phyloP scores from a whole-genome alignment of 2,113 vertebrate species.

The Microcebus griseorufus region DNA sequence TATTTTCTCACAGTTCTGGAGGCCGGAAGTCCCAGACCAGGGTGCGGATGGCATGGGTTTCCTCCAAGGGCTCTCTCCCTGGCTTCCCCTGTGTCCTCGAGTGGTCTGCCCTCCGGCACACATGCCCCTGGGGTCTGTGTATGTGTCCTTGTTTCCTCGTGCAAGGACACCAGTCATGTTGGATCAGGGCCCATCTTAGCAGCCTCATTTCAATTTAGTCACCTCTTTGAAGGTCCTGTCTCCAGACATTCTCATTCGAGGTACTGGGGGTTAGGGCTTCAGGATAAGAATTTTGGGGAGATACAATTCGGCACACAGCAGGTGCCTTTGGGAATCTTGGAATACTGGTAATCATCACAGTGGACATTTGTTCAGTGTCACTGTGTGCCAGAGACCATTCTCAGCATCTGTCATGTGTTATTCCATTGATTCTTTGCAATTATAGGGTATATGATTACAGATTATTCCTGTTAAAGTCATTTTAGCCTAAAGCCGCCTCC shows the following conservation, averaged over 20 bases:
- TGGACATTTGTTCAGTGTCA: not conserved
- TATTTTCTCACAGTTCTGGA: not conserved
- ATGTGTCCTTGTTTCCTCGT: not conserved
- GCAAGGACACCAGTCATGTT: not conserved
- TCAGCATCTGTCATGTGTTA: not conserved
- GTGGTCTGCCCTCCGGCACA: fast-evolving
- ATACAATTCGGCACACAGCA: not conserved
- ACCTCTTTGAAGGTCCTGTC: not conserved
- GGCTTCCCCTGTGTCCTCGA: not conserved
- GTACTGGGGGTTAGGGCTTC: not conserved
- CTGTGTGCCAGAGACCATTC: not conserved
- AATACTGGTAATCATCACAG: not conserved
- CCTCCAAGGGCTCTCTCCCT: not conserved
- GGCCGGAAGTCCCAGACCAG: not conserved
- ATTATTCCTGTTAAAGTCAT: too few relatives aligned
- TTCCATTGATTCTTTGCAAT: not conserved
- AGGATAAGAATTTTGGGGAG: not conserved
- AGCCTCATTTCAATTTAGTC: not conserved
- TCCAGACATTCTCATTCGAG: not conserved
- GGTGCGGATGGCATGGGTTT: not conserved
- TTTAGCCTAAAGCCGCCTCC: too few relatives aligned
- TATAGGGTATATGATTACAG: not conserved
- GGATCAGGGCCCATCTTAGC: not conserved
- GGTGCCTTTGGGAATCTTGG: not conserved
- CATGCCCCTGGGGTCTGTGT: too few relatives aligned